Conservation (phyloP, 2,797 vertebrate genomes). For the Cheirogaleus major region DNA sequence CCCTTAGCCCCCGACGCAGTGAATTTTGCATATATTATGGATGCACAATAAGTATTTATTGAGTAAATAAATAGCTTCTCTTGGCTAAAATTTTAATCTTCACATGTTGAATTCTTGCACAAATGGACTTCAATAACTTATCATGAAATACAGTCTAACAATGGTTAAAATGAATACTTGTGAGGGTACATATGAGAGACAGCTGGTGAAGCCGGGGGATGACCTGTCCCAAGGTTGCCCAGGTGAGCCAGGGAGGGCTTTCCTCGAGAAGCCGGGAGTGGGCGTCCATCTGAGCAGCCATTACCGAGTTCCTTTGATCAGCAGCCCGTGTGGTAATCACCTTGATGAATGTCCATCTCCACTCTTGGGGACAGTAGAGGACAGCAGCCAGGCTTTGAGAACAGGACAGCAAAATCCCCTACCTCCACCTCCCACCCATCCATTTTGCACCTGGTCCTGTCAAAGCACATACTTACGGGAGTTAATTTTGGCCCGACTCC, state of each 20-base stretch:
- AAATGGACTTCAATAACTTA: not conserved
- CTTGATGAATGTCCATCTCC: not conserved
- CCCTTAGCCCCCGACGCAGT: not conserved
- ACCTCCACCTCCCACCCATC: too few species aligned
- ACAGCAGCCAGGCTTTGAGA: not conserved
- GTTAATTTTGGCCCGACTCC: not conserved
- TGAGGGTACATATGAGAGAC: not conserved
- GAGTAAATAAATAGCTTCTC: not conserved
- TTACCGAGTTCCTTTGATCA: not conserved
- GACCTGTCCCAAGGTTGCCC: not conserved
- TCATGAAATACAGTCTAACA: not conserved
- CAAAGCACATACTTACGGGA: not conserved
- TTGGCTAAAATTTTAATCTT: not conserved
- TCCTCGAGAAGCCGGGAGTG: not conserved
- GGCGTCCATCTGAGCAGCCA: not conserved
- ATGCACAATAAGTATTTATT: not conserved
- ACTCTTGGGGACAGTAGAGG: not conserved
- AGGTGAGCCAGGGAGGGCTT: not conserved
- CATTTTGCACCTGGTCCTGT: slow-evolving; percentile 14
- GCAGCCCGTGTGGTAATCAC: not conserved
- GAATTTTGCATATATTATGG: not conserved
- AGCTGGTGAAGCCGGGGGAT: not conserved
- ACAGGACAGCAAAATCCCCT: not conserved
- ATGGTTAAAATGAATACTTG: not conserved
- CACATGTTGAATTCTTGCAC: not conserved